Percentiles rank a stretch among this genome's conserved stretches.
phyloP scores from a whole-genome alignment of 2,113 vertebrate genomes.

The Eurypyga helias region DNA sequence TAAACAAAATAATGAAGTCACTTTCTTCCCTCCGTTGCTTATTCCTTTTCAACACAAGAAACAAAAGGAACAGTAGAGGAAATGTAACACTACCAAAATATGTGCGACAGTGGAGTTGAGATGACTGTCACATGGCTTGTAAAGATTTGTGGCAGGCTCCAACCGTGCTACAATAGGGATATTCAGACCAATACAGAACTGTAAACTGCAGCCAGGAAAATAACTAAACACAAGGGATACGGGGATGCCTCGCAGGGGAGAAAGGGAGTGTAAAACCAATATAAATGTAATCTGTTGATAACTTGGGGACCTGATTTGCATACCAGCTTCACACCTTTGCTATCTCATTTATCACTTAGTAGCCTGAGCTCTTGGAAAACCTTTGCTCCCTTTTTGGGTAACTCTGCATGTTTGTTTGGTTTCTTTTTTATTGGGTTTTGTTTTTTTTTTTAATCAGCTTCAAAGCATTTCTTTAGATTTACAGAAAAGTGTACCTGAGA shows the following conservation, averaged over 20 bases:
- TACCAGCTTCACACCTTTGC: background rate
- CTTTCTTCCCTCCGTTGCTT: background rate
- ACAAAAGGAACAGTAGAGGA: constrained; percentile 12
- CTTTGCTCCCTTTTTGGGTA: background rate
- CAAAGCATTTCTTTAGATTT: background rate
- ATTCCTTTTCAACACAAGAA: background rate
- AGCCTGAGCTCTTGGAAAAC: background rate
- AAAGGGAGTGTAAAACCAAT: background rate
- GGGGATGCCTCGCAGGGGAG: background rate
- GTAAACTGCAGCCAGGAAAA: background rate
- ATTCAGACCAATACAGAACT: background rate
- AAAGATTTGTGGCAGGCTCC: background rate
- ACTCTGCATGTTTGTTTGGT: background rate
- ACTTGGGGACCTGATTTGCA: background rate
- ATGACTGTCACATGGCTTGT: background rate
- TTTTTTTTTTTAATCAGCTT: background rate
- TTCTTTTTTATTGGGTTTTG: too few relatives aligned
- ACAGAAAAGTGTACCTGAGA: background rate
- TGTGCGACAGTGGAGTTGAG: background rate
- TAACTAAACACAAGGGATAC: background rate
- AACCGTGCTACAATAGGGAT: background rate
- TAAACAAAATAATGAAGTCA: background rate
- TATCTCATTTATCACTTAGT: background rate
- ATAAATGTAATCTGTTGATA: background rate
- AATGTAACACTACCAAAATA: background rate